Evolutionary conservation across 2,113 vertebrate genomes (phyloP), one percentile per base, ranked within the genome.

Genomic region (Mionectes macconnelli): DNA sequence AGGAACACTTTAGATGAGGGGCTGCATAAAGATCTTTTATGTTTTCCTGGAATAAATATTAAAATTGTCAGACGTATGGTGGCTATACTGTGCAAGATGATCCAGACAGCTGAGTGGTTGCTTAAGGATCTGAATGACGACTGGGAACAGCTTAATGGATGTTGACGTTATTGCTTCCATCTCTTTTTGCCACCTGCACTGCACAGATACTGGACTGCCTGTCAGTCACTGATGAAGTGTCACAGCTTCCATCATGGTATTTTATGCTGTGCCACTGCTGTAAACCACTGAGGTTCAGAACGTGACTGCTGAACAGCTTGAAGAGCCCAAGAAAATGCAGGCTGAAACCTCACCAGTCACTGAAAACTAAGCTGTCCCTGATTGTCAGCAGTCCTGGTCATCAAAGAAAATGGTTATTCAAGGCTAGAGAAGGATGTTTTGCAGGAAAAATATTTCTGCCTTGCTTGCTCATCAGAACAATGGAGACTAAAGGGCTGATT

Each of bases 181-280:
- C 86, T 93, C 67, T 86, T 94, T 76, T 94, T 63, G 50, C 83
- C 90, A 95, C 94, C 95, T 96, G 96, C 90, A 84, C 72, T 49
- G 79, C 78, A 74, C 88, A 97, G 96, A 97, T 97, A 96, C 85
- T 80, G 88, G 75, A 14, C 85, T 83, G 82, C 55, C 82, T 92
- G 95, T 93, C 96, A 94, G 63, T 86, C 67, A 95, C 79, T 74
- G 79, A 66, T 73, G 83, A 90, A 30, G 68, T 92, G 95, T 93
- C 88, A 90, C 59, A 31, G 72, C 55, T 69, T 66, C 85, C 85
- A 74, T 73, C 63, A 24, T 4, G 8, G 42, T 53, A 59, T 92
- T 90, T 90, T 73, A 19, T 9, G 7, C 86, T 53, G 57, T 91
- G n/a, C 56, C 66, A 31, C 47, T 67, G 30, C 77, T 76, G 70